phyloP scores from a whole-genome alignment of 2,113 vertebrate species.

The Pollachius pollachius region DNA sequence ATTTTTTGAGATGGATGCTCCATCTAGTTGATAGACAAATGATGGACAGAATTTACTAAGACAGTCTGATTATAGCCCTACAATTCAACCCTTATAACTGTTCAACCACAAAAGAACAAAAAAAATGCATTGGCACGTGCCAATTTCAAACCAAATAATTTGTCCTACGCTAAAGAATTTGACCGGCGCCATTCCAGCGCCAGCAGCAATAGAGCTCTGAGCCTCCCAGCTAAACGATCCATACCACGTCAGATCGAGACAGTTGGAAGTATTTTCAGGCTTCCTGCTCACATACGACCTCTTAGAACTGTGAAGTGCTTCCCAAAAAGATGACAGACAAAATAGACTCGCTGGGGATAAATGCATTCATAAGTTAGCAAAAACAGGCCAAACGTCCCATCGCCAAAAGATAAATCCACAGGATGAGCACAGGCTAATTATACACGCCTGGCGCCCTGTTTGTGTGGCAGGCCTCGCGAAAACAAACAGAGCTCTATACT shows the following conservation, averaged over 20 bases:
- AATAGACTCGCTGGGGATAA: background rate
- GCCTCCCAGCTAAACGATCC: slow-evolving; percentile 32
- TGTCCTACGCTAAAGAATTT: too few relatives aligned
- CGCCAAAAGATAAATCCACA: slow-evolving; percentile 9
- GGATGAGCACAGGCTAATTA: slow-evolving; percentile 2
- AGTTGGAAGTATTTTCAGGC: slow-evolving; percentile 31
- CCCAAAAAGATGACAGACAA: slow-evolving; percentile 22
- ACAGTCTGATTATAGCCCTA: too few relatives aligned
- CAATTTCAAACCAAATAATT: too few relatives aligned
- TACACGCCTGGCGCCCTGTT: slow-evolving; percentile 6
- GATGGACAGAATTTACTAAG: too few relatives aligned
- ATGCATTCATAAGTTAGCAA: background rate
- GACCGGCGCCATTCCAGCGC: too few relatives aligned
- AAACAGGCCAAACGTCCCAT: slow-evolving; percentile 24
- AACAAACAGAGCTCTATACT: slow-evolving; percentile 41
- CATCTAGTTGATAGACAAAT: too few relatives aligned
- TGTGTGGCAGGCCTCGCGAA: slow-evolving; percentile 15
- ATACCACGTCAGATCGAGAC: slow-evolving; percentile 21
- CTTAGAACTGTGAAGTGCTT: slow-evolving; percentile 46
- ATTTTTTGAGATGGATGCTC: too few relatives aligned
- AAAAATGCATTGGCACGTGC: too few relatives aligned
- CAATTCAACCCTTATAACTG: too few relatives aligned
- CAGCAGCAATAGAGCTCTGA: slow-evolving; percentile 38
- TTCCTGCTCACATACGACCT: slow-evolving; percentile 19
- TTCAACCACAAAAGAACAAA: too few relatives aligned